phyloP scores from a whole-genome alignment of 2,888 invertebrate genomes.

The Dryomyza anilis region DNA sequence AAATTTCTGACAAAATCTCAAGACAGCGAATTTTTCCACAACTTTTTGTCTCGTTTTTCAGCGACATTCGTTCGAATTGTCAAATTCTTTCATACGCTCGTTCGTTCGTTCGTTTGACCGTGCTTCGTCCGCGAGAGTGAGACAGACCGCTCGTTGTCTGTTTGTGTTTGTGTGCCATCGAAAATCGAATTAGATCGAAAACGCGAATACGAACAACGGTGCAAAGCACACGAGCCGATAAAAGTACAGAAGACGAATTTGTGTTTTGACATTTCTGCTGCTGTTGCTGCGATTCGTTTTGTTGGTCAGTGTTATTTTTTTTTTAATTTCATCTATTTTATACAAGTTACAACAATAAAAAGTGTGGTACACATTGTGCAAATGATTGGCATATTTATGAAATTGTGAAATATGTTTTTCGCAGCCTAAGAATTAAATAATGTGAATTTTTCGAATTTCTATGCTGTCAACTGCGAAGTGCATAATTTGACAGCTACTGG shows the following conservation, averaged over 20 bases:
- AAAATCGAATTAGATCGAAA: conserved; percentile 23
- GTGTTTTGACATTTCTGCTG: conserved; percentile 15
- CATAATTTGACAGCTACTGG: too few species aligned
- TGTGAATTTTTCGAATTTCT: too few species aligned
- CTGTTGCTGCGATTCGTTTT: neutral
- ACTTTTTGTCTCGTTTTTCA: conserved; percentile 29
- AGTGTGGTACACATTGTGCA: too few species aligned
- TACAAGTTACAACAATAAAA: too few species aligned
- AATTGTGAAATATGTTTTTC: too few species aligned
- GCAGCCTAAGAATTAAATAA: too few species aligned
- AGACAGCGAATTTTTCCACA: conserved; percentile 29
- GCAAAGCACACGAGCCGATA: conserved; percentile 1
- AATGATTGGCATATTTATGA: too few species aligned
- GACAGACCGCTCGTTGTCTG: conserved; percentile 32
- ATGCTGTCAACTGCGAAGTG: too few species aligned
- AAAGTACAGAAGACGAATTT: neutral
- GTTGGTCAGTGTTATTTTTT: neutral
- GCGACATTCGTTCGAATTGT: conserved; percentile 39
- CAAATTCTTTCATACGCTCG: conserved; percentile 35
- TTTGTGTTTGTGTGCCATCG: conserved; percentile 30
- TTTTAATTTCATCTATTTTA: conserved; percentile 10
- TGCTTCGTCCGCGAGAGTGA: conserved; percentile 23
- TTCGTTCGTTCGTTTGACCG: conserved; percentile 27
- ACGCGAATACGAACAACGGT: conserved; percentile 20
- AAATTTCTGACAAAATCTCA: conserved; percentile 38